Conservation (phyloP, 2,888 invertebrate species). For the Toxonevra muliebris region DNA sequence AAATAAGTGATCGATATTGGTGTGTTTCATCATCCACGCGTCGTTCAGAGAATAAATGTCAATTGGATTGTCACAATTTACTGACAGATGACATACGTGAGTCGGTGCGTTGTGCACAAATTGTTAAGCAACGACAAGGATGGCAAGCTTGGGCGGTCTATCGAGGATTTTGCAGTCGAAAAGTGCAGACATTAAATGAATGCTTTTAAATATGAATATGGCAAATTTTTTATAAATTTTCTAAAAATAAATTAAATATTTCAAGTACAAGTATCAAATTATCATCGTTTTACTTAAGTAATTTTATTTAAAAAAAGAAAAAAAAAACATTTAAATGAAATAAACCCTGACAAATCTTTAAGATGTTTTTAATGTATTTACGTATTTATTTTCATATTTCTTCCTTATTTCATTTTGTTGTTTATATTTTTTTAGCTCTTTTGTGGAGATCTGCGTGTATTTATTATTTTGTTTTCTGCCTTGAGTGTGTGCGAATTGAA, state of each 20-base stretch:
- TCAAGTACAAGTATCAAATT: constrained; percentile 24
- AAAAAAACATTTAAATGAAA: constrained; percentile 6
- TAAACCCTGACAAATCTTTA: neutral
- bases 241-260: constrained; percentile 23
- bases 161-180: constrained; percentile 38
- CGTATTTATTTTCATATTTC: too few relatives aligned
- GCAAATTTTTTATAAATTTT: constrained; percentile 10
- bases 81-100: constrained; percentile 45
- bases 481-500: constrained; percentile 32
- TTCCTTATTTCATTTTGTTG: too few relatives aligned
- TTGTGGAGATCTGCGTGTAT: neutral
- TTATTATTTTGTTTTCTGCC: neutral
- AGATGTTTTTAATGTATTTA: too few relatives aligned
- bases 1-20: constrained; percentile 57
- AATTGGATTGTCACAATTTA: constrained; percentile 47
- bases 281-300: too few relatives aligned
- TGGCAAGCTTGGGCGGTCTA: constrained; percentile 53
- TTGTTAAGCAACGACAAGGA: constrained; percentile 48
- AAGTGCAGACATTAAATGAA: constrained; percentile 35
- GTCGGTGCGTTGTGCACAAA: constrained; percentile 48
- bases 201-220: constrained; percentile 33
- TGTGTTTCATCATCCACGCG: constrained; percentile 45
- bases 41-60: constrained; percentile 47
- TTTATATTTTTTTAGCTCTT: neutral
- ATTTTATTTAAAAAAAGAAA: neutral